Evolutionary conservation across 2,888 invertebrate genomes (phyloP).

Genomic region (Atrina japonica): DNA sequence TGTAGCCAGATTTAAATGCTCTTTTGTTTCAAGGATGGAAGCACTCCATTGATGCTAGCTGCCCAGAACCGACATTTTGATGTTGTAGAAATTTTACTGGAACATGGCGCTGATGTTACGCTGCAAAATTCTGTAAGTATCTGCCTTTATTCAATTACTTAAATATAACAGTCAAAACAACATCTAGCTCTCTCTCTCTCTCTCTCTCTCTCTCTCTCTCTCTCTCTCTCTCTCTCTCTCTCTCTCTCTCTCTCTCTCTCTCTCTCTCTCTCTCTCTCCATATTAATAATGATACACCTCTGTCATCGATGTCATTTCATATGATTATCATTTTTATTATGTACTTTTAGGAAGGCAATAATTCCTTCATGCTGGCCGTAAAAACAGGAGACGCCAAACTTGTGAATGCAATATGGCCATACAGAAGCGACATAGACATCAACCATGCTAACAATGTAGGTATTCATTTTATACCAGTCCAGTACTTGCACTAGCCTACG

Average conservation of each 20-base stretch:
- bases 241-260: constrained; percentile 4
- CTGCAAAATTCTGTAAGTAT: constrained; percentile 58
- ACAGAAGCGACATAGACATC: constrained; percentile 57
- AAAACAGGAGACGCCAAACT: constrained; percentile 62
- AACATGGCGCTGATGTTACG: constrained; percentile 61
- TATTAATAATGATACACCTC: too few species aligned
- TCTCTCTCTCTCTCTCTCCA: not conserved
- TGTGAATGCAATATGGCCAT: constrained; percentile 66
- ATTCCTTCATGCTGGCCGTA: constrained; percentile 64
- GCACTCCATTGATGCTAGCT: constrained; percentile 67
- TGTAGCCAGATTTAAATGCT: too few species aligned
- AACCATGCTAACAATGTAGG: constrained; percentile 65
- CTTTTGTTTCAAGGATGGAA: constrained; percentile 63
- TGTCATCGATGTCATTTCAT: too few species aligned
- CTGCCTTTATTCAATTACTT: too few species aligned
- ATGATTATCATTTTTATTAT: not conserved
- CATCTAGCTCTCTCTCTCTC: constrained; percentile 3
- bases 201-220: constrained; percentile 1
- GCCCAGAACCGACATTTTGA: constrained; percentile 61
- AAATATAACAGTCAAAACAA: too few species aligned
- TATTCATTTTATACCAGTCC: too few species aligned
- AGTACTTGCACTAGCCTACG: too few species aligned
- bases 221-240: constrained; percentile 4
- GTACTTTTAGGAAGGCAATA: constrained; percentile 63
- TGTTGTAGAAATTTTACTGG: constrained; percentile 65